phyloP scores from a whole-genome alignment of 2,888 invertebrate genomes.

The Synergus gifuensis region DNA sequence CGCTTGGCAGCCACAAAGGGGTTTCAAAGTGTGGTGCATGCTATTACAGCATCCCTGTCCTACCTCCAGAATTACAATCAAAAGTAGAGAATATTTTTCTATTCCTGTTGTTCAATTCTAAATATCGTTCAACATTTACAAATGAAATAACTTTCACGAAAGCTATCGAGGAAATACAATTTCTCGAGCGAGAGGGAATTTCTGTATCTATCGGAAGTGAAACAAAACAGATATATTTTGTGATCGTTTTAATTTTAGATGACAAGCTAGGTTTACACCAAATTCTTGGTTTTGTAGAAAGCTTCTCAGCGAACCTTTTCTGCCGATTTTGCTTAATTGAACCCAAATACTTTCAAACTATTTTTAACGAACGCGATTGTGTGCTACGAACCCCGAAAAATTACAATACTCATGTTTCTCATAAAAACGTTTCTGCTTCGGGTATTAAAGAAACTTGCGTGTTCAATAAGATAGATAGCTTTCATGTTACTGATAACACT shows the following conservation, averaged over 20 bases:
- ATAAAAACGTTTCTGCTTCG: neutral
- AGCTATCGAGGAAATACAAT: neutral
- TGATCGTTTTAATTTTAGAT: conserved; percentile 50
- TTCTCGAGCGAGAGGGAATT: neutral
- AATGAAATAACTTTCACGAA: conserved; percentile 6
- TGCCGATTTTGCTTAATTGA: conserved; percentile 48
- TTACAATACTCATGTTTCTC: neutral
- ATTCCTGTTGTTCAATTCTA: conserved; percentile 53
- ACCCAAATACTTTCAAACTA: conserved; percentile 27
- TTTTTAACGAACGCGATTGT: conserved; percentile 43
- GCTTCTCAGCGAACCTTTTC: conserved; percentile 47
- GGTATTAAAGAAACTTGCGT: neutral
- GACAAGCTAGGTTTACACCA: conserved; percentile 50
- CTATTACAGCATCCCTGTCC: conserved; percentile 40
- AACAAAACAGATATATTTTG: conserved; percentile 47
- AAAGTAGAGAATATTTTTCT: conserved; percentile 57
- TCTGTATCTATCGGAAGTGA: neutral
- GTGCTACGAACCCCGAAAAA: conserved; percentile 23
- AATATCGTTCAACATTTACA: neutral
- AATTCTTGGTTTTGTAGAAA: conserved; percentile 49
- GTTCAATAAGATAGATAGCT: neutral
- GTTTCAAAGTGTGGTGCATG: conserved; percentile 43
- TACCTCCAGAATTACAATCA: conserved; percentile 35
- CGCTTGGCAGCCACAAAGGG: conserved; percentile 39
- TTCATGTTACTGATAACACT: neutral